Base-by-base conservation (phyloP, 2,797 vertebrate genomes). In the Aulostomus chinensis region DNA sequence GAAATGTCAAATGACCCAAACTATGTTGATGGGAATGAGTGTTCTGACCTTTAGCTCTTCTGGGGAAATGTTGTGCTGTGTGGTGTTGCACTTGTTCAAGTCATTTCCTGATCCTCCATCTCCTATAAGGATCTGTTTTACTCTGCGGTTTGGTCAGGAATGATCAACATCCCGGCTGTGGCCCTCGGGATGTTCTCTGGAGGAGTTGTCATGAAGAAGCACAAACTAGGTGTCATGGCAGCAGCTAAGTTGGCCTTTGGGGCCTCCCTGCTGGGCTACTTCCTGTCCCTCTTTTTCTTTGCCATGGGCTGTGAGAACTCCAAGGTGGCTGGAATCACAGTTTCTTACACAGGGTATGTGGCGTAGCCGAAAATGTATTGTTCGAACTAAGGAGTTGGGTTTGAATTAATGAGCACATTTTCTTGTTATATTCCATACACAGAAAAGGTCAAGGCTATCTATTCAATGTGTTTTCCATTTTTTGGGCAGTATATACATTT, bases 111-210 rank as follows among this genome's bases (percentile, higher is more conserved):
- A 56, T 45, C 39, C 6, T 31, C 24, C 67, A 42, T 56, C 29
- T n/a, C 11, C 9, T 55, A 26, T 35, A 59, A 48, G 5, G 52
- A 22, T 36, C 15, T 7, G 1, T 25, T 70, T 57, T 71, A n/a
- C 58, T 68, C 16, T 80, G 26, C 3, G n/a, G 9, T 59, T 73
- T 53, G 40, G 1, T 14, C 37, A 96, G 95, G 96, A 51, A 83
- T 92, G 41, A 95, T 98, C 86, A 98, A 98, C 79, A 95, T 98
- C 68, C 96, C 96, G 6, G 96, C 96, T 2, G 96, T 98, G 57
- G 95, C 95, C 7, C 80, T 97, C 46, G 96, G 96, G 55, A 94
- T 98, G 87, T 95, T 98, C 70, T 94, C 93, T 0, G 95, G 96
- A 6, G 95, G 95, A 0, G 85, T 97, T 37, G 36, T 94, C 33